These are phyloP conservation scores for Dicyrtoma fusca DNA, from an alignment of 2,888 invertebrate species.

Conservation along the genomic window DNA sequence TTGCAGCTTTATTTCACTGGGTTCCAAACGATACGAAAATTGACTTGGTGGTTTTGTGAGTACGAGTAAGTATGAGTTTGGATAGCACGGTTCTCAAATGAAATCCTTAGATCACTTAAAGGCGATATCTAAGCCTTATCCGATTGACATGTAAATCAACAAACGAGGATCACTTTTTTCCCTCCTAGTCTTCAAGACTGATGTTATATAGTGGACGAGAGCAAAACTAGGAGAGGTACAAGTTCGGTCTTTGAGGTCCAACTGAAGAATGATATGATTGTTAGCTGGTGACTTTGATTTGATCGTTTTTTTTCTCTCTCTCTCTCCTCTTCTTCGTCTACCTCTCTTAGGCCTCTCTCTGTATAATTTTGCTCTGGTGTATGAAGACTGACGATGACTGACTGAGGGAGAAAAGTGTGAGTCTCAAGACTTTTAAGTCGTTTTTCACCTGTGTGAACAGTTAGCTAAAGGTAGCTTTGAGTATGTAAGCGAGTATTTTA, in stretches of 20 bases:
- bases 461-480: conserved; percentile 29
- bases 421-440: conserved; percentile 54
- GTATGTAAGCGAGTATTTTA: conserved; percentile 25
- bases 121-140: too few relatives aligned
- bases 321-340: background rate
- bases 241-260: conserved; percentile 5
- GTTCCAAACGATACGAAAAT: too few relatives aligned
- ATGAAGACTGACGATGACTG: conserved; percentile 41
- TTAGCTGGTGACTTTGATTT: conserved; percentile 26
- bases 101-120: too few relatives aligned
- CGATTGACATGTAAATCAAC: too few relatives aligned
- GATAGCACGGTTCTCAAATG: too few relatives aligned
- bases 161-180: too few relatives aligned
- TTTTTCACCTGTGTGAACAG: conserved; percentile 55
- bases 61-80: too few relatives aligned
- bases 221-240: background rate
- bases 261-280: conserved; percentile 36
- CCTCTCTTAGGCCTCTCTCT: conserved; percentile 7
- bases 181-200: too few relatives aligned
- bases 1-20: too few relatives aligned
- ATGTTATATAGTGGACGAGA: too few relatives aligned
- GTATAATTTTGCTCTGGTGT: background rate
- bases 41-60: conserved; percentile 1
- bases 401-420: conserved; percentile 57
- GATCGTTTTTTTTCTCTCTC: background rate